Base-by-base conservation (phyloP, 1,140 invertebrate species). In the Drosophila guanche region DNA sequence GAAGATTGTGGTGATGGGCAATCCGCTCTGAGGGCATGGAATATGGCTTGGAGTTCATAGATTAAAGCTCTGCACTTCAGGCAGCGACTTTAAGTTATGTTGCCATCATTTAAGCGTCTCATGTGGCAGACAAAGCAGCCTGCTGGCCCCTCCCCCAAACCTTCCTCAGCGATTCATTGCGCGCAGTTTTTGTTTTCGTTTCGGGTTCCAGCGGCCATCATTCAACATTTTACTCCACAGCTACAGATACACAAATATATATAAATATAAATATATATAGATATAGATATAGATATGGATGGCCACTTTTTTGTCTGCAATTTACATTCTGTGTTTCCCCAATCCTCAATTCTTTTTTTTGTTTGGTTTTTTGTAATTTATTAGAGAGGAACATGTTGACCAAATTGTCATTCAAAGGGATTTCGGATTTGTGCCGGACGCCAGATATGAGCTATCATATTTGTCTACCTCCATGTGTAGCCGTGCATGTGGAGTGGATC, bases 351-450 rank as follows among this genome's bases (percentile, higher is more conserved):
- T 2, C 27, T 40, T 73, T 68, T 66, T 43, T 33, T 55, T 70
- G 3, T 40, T 55, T 48, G 69, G 16, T 20, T 20, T 80, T 81
- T 85, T 86, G 83, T 86, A 85, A 85, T 85, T 85, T 85, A 85
- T 85, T 85, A 85, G 80, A 85, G 81, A 77, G 80, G 68, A 85
- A 85, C 80, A 85, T 85, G 80, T 85, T 86, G 81, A 86, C 81
- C 81, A 86, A 86, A 86, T 86, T 86, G 81, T 86, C 83, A 86
- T 86, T 86, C 83, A 86, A 86, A 86, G 73, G 81, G 77, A 81
- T 78, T 76, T 80, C 43, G 54, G 69, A 80, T 61, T 62, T 46
- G 43, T 20, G 33, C 23, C 37, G 23, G 14, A 20, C 8, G 45
- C 56, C 63, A 72, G 77, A 80, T 80, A 79, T 69, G 55, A 69